Conservation (phyloP, 1,140 invertebrate genomes). For the Artemia franciscana region DNA sequence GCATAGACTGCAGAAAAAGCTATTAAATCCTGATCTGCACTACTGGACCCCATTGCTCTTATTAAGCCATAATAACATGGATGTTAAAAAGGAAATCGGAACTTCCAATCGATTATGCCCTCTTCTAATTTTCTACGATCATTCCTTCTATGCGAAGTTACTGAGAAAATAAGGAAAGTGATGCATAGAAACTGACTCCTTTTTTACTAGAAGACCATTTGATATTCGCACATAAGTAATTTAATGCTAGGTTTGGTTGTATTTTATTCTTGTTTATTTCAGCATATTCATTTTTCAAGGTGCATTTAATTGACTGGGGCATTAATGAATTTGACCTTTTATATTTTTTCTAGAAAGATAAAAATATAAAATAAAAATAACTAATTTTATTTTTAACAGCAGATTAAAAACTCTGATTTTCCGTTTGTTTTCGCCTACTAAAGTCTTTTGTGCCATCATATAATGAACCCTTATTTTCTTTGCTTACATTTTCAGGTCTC, state of each 20-base stretch:
- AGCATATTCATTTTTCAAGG: slow-evolving; percentile 18
- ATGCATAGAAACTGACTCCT: too few species aligned
- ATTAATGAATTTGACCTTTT: slow-evolving; percentile 4
- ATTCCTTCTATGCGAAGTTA: too few species aligned
- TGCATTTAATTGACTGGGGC: slow-evolving; percentile 15
- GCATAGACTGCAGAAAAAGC: too few species aligned
- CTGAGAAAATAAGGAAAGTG: too few species aligned
- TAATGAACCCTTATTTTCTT: slow-evolving; percentile 65
- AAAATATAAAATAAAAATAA: slow-evolving; percentile 18
- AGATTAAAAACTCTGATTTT: slow-evolving; percentile 50
- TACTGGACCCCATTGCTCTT: too few species aligned
- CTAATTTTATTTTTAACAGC: slow-evolving; percentile 34
- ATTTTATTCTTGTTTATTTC: slow-evolving; percentile 16
- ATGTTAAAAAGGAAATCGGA: too few species aligned
- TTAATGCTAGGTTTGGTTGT: slow-evolving; percentile 24
- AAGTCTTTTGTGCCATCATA: slow-evolving; percentile 79
- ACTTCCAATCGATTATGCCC: too few species aligned
- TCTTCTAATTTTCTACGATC: too few species aligned
- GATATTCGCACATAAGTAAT: too few species aligned
- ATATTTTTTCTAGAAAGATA: slow-evolving; percentile 14
- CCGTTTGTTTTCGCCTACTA: slow-evolving; percentile 78
- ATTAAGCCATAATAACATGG: too few species aligned
- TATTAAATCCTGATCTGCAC: too few species aligned
- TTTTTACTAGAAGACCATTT: too few species aligned
- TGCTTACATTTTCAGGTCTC: slow-evolving; percentile 50